Evolutionary conservation across 2,113 vertebrate genomes (phyloP).

Genomic region (Pheucticus melanocephalus): DNA sequence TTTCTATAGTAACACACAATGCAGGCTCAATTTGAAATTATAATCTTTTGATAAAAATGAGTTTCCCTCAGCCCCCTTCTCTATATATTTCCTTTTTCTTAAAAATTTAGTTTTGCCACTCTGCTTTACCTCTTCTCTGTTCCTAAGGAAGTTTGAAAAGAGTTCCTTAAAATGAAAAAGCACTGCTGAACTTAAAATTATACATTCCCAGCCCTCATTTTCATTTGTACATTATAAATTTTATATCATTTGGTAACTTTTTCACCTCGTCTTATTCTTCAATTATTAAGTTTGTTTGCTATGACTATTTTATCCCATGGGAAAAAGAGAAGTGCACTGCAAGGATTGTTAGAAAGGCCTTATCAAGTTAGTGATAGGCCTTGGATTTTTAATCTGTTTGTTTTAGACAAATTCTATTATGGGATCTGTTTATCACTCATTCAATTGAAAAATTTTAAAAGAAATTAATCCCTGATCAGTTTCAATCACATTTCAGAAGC

Average conservation of each 20-base stretch:
- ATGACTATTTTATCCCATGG: background rate
- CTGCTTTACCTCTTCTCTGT: background rate
- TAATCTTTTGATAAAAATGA: slow-evolving; percentile 43
- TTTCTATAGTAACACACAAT: slow-evolving; percentile 62
- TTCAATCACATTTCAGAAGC: background rate
- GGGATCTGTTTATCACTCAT: background rate
- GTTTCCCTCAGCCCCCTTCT: background rate
- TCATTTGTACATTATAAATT: background rate
- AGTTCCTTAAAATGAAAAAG: background rate
- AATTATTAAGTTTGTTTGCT: background rate
- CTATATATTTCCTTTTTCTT: background rate
- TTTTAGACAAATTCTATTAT: background rate
- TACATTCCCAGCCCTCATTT: background rate
- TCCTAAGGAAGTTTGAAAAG: background rate
- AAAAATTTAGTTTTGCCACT: background rate
- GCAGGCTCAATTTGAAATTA: slow-evolving; percentile 53
- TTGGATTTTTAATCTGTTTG: background rate
- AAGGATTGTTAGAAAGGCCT: background rate
- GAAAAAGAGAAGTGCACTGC: background rate
- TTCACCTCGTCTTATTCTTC: background rate
- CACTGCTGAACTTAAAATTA: background rate
- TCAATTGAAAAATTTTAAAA: background rate
- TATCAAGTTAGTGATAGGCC: background rate
- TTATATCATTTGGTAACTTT: background rate
- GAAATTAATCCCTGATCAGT: background rate